Base-by-base conservation (phyloP, 2,113 vertebrate species). In the Cepphus grylle region DNA sequence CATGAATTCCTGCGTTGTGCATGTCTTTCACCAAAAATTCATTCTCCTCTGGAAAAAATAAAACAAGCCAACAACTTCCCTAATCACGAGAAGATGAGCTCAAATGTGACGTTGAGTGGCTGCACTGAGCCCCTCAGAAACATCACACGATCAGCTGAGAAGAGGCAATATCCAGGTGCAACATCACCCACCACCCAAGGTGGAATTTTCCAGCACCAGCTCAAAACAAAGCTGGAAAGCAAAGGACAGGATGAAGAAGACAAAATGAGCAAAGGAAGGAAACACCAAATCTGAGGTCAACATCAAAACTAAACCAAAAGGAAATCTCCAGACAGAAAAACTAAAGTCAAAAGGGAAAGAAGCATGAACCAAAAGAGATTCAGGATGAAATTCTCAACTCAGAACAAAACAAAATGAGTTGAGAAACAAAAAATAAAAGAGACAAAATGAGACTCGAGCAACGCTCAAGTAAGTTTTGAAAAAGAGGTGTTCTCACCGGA, bases 101-200 rank as follows among this genome's bases (percentile, higher is more conserved):
- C 58, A 56, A 65, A n/a, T 32, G 34, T 71, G 78, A 71, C 17
- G 42, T 43, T 36, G 58, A 47, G 58, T 42, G 52, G 53, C 67
- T 56, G 40, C 62, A 52, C 26, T 91, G 56, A 91, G 56, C 61
- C 71, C 69, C 52, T 49, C 10, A 1, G 78, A 93, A 90, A 76
- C 7, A 49, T 47, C 23, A 65, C 0, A 0, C 0, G 0, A 62
- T 83, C 47, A 56, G 59, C 23, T 3, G 1, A 79, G 29, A 81
- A 84, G 91, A 74, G 29, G 65, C 65, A 70, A 19, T 43, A 45
- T 38, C 36, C 21, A 86, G 40, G 53, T 50, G 25, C 43, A 85
- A 63, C 30, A 80, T 26, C 34, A 76, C 25, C 30, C 49, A 80
- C 0, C 0, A 89, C 14, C 30, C 49, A 90, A 88, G 58, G 18